phyloP scores from a whole-genome alignment of 2,888 invertebrate genomes.

The Metellina segmentata region DNA sequence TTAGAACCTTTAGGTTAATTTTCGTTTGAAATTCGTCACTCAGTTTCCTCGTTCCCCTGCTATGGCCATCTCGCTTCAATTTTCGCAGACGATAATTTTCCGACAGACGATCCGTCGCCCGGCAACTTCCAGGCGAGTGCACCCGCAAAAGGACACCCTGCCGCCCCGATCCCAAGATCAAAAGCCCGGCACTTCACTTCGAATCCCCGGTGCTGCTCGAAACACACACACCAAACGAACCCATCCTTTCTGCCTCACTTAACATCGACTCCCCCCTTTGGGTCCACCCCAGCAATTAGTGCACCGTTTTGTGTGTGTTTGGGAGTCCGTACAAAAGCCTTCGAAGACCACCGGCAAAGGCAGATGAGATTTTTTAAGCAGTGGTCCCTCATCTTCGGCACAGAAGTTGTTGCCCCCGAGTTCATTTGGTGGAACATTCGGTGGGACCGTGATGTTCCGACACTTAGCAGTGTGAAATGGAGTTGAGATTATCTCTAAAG shows the following conservation, averaged over 20 bases:
- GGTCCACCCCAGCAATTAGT: conserved; percentile 26
- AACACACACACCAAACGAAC: conserved; percentile 25
- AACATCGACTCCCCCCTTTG: not conserved
- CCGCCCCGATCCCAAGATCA: conserved; percentile 25
- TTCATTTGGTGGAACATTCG: conserved; percentile 41
- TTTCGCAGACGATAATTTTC: conserved; percentile 9
- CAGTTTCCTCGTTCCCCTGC: too few species aligned
- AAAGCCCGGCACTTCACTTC: conserved; percentile 31
- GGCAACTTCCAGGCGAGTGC: conserved; percentile 46
- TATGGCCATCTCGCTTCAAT: not conserved
- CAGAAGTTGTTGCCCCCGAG: not conserved
- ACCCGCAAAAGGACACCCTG: conserved; percentile 34
- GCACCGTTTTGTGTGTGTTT: conserved; percentile 38
- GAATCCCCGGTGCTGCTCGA: conserved; percentile 13
- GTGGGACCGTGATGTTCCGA: not conserved
- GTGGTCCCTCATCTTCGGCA: too few species aligned
- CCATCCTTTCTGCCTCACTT: conserved; percentile 30
- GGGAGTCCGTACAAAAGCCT: conserved; percentile 15
- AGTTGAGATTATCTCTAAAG: too few species aligned
- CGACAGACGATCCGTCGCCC: conserved; percentile 43
- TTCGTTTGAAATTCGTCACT: too few species aligned
- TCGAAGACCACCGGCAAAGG: conserved; percentile 20
- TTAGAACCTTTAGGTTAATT: too few species aligned
- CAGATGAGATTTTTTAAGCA: not conserved
- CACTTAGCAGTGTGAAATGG: too few species aligned